Base-by-base conservation (phyloP, 2,888 invertebrate species). In the Fissipunctia ypsillon region DNA sequence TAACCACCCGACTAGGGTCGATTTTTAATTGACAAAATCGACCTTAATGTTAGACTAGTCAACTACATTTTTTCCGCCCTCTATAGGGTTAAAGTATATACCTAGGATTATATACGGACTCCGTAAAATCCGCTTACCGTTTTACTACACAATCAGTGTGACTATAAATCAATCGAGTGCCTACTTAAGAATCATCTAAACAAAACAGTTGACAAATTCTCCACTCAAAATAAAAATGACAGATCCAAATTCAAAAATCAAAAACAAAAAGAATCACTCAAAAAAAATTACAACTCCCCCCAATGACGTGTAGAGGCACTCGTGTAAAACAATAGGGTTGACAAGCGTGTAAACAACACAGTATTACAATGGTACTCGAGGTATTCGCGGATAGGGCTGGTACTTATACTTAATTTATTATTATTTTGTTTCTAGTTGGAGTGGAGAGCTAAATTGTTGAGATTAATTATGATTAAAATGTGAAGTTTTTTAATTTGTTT, bases 261-360 rank as follows among this genome's bases (percentile, higher is more conserved):
- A 83, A 87, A 86, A 85, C 79, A 87, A 81, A 83, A 80, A 84
- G 77, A 85, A 86, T 84, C 86, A 83, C 85, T 86, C 84, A 87
- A 89, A 89, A 89, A 75, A 87, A 89, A 89, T 87, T 92, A 92
- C 75, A 74, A 70, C 73, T 81, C 86, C 79, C 76, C 73, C 90
- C 88, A 52, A 90, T 91, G 92, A 91, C 89, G 87, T 80, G 76
- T 86, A 92, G 89, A 81, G 85, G 89, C 86, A 86, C 92, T 91
- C 85, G 84, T 83, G 84, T 86, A 88, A 91, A 91, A 93, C 93
- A 93, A 92, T 91, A 90, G 90, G 91, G 91, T 87, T 91, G 90
- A 88, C 91, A 90, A 88, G 88, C 91, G 86, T 87, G 89, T 88
- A 91, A 93, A 93, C 92, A 93, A 87, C 78, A 88, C 86, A 91